Evolutionary conservation across 2,797 vertebrate species (phyloP).

Genomic region (Macropodus opercularis): DNA sequence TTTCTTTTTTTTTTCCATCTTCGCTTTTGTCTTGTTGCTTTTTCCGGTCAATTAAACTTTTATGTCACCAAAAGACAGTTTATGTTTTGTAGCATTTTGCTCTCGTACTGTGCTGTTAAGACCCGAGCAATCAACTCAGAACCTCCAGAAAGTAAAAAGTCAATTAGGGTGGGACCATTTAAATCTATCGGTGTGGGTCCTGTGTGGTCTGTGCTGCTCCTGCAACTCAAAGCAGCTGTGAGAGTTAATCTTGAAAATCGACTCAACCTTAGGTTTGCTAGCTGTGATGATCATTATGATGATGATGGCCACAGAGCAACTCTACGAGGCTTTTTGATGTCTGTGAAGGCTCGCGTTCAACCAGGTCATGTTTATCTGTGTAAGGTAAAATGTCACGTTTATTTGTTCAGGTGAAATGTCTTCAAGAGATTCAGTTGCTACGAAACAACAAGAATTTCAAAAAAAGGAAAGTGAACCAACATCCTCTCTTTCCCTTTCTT

Average conservation of each 20-base stretch:
- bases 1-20: conserved; percentile 43
- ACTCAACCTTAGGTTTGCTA: no score
- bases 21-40: conserved; percentile 1
- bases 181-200: not conserved
- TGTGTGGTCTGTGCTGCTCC: conserved; percentile 11
- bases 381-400: no score
- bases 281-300: no score
- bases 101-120: conserved; percentile 15
- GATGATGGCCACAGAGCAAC: no score
- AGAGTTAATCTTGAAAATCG: conserved; percentile 10
- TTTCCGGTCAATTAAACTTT: conserved; percentile 14
- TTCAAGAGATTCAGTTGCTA: no score
- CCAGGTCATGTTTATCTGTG: no score
- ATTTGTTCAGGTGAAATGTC: no score
- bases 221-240: conserved; percentile 8
- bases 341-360: no score
- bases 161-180: conserved; percentile 25
- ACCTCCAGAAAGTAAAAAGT: conserved; percentile 25
- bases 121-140: conserved; percentile 29
- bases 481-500: no score
- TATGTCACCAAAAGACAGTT: conserved; percentile 28
- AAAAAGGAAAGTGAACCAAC: no score
- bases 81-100: conserved; percentile 1
- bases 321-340: no score
- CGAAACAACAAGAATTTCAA: no score